Evolutionary conservation across 2,113 vertebrate genomes (phyloP).

Genomic region (Kryptolebias marmoratus): DNA sequence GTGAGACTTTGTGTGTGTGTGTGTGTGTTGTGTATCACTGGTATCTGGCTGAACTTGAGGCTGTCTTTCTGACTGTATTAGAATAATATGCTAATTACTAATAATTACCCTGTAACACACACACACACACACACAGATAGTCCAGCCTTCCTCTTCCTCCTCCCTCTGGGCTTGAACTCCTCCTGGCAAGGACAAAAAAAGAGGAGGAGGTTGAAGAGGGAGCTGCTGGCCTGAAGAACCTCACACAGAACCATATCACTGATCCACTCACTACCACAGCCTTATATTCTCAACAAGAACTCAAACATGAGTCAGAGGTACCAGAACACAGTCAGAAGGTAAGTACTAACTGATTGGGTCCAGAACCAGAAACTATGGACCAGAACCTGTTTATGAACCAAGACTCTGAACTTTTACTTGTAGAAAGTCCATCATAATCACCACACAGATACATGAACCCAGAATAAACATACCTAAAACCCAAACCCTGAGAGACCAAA

Average conservation of each 20-base stretch:
- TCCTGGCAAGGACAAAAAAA: conserved; percentile 25
- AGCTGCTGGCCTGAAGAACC: not conserved
- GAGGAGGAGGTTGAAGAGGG: conserved; percentile 8
- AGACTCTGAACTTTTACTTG: not conserved
- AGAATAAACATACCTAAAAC: too few relatives aligned
- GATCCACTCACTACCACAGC: not conserved
- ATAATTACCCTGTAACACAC: conserved; percentile 67
- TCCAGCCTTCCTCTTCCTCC: not conserved
- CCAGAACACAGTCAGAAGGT: too few relatives aligned
- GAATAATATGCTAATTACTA: conserved; percentile 83
- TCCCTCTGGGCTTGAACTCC: conserved; percentile 15
- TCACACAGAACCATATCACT: conserved; percentile 11
- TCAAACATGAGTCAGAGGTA: too few relatives aligned
- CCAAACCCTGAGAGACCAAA: too few relatives aligned
- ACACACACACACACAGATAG: conserved; percentile 38
- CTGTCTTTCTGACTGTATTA: conserved; percentile 77
- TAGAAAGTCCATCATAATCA: not conserved
- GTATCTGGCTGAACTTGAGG: conserved; percentile 77
- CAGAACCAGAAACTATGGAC: not conserved
- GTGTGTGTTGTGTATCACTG: conserved; percentile 79
- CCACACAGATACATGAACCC: not conserved
- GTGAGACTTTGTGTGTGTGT: conserved; percentile 77
- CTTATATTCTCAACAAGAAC: too few relatives aligned
- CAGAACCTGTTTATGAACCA: not conserved
- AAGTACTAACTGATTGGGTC: too few relatives aligned